phyloP scores from a whole-genome alignment of 2,797 vertebrate species.

The Harpagifer antarcticus region DNA sequence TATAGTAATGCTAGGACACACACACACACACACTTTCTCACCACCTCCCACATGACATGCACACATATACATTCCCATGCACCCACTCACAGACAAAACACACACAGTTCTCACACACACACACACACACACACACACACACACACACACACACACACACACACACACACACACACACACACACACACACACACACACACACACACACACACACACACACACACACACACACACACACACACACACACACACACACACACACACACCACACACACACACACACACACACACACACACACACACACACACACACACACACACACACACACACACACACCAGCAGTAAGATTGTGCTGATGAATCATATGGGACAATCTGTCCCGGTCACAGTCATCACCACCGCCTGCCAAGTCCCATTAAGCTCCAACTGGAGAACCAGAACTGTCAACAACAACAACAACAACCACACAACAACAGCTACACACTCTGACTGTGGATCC shows the following conservation, averaged over 20 bases:
- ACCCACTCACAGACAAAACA: conserved; percentile 15
- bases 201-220: conserved; percentile 10
- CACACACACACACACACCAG: conserved; percentile 1
- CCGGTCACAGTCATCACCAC: conserved; percentile 59
- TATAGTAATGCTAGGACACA: too few species aligned
- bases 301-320: not conserved
- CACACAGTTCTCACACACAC: not conserved
- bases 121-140: not conserved
- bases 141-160: conserved; percentile 12
- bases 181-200: not conserved
- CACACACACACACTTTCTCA: too few species aligned
- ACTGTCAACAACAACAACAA: conserved; percentile 43
- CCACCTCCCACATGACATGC: too few species aligned
- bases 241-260: conserved; percentile 10
- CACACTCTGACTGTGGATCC: not conserved
- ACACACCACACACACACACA: not conserved
- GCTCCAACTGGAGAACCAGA: conserved; percentile 52
- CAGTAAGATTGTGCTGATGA: conserved; percentile 58
- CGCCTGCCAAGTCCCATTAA: conserved; percentile 56
- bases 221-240: not conserved
- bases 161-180: conserved; percentile 12
- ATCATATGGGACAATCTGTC: conserved; percentile 74
- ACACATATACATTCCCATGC: not conserved
- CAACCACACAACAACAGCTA: not conserved
- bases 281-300: conserved; percentile 7